These are phyloP conservation scores for Chromobotia macracanthus DNA, from an alignment of 2,797 vertebrate genomes.

Conservation along the genomic window DNA sequence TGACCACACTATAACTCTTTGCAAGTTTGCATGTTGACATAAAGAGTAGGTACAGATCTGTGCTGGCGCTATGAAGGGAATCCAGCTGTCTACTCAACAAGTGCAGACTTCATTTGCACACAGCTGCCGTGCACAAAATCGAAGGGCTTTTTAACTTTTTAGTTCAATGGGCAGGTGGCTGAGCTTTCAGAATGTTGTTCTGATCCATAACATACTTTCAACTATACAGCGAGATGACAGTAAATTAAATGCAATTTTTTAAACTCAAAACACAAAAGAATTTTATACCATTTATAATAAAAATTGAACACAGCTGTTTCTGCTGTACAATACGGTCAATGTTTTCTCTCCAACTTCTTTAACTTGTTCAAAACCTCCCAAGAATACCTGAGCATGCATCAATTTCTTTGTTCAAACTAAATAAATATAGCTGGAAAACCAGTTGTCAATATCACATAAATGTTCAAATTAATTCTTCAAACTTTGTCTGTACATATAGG, in stretches of 20 bases:
- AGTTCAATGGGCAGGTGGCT: slow-evolving; percentile 26
- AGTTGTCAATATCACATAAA: no score
- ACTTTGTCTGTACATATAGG: no score
- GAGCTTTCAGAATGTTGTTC: background rate
- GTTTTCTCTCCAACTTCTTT: no score
- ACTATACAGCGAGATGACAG: background rate
- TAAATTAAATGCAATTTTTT: background rate
- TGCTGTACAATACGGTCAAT: no score
- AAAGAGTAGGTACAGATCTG: slow-evolving; percentile 16
- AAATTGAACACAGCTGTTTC: no score
- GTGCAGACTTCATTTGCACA: slow-evolving; percentile 62
- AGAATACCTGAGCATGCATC: no score
- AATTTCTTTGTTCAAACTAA: no score
- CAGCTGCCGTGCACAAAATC: slow-evolving; percentile 33
- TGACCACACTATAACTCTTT: background rate
- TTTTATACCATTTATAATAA: no score
- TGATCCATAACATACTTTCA: background rate
- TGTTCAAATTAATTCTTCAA: no score
- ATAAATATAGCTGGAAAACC: no score
- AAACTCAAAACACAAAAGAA: no score
- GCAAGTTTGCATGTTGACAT: slow-evolving; percentile 28
- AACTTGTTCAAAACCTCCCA: no score
- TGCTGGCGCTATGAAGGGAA: slow-evolving; percentile 16
- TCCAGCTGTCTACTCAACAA: slow-evolving; percentile 53
- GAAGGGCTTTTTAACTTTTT: slow-evolving; percentile 53